Evolutionary conservation across 2,113 vertebrate species (phyloP), one percentile per base, ranked within the genome.

Genomic region (Odobenus rosmarus): DNA sequence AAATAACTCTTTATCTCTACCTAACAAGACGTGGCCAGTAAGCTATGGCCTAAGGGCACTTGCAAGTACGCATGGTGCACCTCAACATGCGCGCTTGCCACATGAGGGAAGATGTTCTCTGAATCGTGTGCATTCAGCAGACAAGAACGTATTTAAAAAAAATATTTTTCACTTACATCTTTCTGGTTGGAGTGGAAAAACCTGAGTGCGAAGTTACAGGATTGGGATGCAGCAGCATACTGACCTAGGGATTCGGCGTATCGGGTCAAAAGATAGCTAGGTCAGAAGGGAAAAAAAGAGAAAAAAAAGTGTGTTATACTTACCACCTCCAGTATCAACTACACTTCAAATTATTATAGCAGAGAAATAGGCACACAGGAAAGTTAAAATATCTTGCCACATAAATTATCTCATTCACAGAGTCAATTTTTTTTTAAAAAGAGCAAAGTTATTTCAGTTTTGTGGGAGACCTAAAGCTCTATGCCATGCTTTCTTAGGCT

Each of bases 181-280:
- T 99, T 99, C 99, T 99, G 99, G 99, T 99, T 99, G 87, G 99
- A 99, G 99, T 99, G 99, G 99, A 99, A 99, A 99, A 99, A 99
- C 99, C 99, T 99, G 99, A 99, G 99, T 97, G 99, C 99, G 98
- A 99, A 99, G 97, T 99, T 99, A 98, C 99, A 99, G 96, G 99
- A 99, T 97, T 99, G 99, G 96, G 99, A 99, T 79, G 99, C 99
- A 98, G 99, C 99, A 98, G 99, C 98, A 3, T 99, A 99, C 95
- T 99, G 99, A 98, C 99, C 99, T 98, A 99, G 97, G 1, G 99
- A 98, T 97, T 99, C 99, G 2, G 99, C 99, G 24, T 99, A 99
- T 93, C 99, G 99, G 0, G 99, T 99, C 98, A 99, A 98, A 98
- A 99, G 99, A 95, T 99, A 99, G 96, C 99, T 99, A 99, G 76